phyloP scores from a whole-genome alignment of 2,113 vertebrate species.

The Ia io region DNA sequence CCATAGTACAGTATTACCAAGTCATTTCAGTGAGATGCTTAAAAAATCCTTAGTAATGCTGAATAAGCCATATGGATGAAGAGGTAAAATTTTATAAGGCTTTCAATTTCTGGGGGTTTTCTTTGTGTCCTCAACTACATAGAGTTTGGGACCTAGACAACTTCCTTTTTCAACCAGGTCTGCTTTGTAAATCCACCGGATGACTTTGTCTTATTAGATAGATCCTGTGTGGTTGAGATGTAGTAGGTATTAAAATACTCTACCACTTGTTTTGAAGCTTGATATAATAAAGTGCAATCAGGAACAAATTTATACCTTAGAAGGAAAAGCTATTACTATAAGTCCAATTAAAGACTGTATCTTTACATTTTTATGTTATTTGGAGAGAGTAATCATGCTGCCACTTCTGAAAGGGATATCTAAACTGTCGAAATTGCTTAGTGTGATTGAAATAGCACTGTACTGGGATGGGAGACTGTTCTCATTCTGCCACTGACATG shows the following conservation, averaged over 20 bases:
- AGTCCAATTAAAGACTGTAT: conserved; percentile 5
- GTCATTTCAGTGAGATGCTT: conserved; percentile 46
- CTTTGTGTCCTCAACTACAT: not conserved
- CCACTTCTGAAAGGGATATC: not conserved
- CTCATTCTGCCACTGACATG: not conserved
- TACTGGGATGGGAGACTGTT: not conserved
- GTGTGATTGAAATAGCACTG: not conserved
- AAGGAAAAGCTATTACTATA: not conserved
- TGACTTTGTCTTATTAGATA: not conserved
- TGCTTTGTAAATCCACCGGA: not conserved
- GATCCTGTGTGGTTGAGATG: not conserved
- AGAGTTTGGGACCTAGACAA: not conserved
- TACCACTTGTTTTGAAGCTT: conserved; percentile 25
- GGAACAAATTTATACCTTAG: not conserved
- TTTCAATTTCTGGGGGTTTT: not conserved
- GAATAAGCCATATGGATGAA: not conserved
- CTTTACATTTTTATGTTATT: not conserved
- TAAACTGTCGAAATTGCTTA: not conserved
- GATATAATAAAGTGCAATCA: not conserved
- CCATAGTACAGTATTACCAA: not conserved
- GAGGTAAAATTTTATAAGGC: not conserved
- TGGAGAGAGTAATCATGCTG: conserved; percentile 21
- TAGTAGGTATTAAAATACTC: not conserved
- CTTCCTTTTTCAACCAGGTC: conserved; percentile 32
- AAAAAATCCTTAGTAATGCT: conserved; percentile 4